phyloP scores from a whole-genome alignment of 2,888 invertebrate species.

The Sminthurides aquaticus region DNA sequence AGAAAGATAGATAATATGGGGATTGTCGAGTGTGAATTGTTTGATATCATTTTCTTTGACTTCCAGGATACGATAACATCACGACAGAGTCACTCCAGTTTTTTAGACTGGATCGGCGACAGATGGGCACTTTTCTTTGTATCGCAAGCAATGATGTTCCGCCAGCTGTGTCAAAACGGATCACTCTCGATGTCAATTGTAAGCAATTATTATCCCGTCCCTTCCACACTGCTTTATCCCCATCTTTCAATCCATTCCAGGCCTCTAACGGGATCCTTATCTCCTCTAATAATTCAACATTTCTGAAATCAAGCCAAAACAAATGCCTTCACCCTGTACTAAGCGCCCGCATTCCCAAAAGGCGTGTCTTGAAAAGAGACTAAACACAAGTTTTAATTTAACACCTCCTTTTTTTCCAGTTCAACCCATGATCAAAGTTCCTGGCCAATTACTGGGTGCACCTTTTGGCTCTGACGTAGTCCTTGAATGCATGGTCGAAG shows the following conservation, averaged over 20 bases:
- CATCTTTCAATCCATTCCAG: not conserved
- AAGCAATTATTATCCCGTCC: constrained; percentile 52
- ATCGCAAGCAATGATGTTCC: constrained; percentile 57
- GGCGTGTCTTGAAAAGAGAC: too few relatives aligned
- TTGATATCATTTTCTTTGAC: not conserved
- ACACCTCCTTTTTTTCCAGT: constrained; percentile 53
- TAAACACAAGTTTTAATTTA: too few relatives aligned
- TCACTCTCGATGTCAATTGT: constrained; percentile 83
- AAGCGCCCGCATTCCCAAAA: too few relatives aligned
- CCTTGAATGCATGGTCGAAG: constrained; percentile 79
- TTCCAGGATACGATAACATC: constrained; percentile 59
- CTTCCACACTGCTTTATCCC: not conserved
- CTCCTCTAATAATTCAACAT: not conserved
- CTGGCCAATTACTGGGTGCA: constrained; percentile 79
- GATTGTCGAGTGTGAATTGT: not conserved
- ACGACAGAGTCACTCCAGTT: constrained; percentile 67
- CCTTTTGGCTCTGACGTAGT: constrained; percentile 78
- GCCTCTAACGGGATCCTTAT: not conserved
- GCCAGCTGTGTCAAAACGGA: constrained; percentile 80
- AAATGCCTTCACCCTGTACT: too few relatives aligned
- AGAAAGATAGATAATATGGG: too few relatives aligned
- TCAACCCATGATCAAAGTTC: constrained; percentile 78
- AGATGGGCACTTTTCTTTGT: constrained; percentile 60
- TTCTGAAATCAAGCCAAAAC: too few relatives aligned
- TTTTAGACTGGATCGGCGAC: constrained; percentile 58